Base-by-base conservation (phyloP, 2,113 vertebrate genomes). In the Thermophis baileyi region DNA sequence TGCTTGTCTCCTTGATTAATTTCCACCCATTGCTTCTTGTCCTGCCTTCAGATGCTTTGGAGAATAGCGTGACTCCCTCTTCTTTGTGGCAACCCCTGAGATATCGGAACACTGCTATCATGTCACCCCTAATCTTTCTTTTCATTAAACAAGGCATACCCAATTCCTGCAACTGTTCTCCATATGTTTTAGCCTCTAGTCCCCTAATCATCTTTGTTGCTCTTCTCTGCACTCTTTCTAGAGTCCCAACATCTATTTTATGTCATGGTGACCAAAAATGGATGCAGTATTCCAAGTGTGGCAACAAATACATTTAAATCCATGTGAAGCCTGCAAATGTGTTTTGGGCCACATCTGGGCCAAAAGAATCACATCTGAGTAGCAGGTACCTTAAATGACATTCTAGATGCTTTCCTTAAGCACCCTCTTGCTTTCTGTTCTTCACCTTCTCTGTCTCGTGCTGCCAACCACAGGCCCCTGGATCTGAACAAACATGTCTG, bases 401-500 rank as follows among this genome's bases (percentile, higher is more conserved):
- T 86, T 12, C 40, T 81, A 35, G 51, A n/a, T 86, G 27, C 53
- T 90, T 91, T 54, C 47, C 20, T 81, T 11, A 53, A 53, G 35
- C 27, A 53, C 2, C 49, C 22, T 30, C 24, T 47, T 54, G n/a
- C 46, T 60, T 74, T 47, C 35, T 86, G 20, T 89, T 88, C 85
- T 90, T 81, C 16, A 47, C 40, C 27, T 88, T 49, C n/a, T 54
- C 53, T 74, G 16, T 47, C 85, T 96, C 92, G 63, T 88, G 90
- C 91, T 94, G 60, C 91, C 92, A 92, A 89, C 90, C 91, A 93
- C 50, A 86, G 92, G 93, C 40, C 91, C 35, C 30, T 6, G 5
- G 90, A 81, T 94, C 90, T 94, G 93, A 94, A 94, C 86, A 95
- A 93, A 95, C 87, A 95, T 60, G 89, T 30, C 35, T 20, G 74